Conservation (phyloP, 2,113 vertebrate species). For the Pluvianellus socialis region DNA sequence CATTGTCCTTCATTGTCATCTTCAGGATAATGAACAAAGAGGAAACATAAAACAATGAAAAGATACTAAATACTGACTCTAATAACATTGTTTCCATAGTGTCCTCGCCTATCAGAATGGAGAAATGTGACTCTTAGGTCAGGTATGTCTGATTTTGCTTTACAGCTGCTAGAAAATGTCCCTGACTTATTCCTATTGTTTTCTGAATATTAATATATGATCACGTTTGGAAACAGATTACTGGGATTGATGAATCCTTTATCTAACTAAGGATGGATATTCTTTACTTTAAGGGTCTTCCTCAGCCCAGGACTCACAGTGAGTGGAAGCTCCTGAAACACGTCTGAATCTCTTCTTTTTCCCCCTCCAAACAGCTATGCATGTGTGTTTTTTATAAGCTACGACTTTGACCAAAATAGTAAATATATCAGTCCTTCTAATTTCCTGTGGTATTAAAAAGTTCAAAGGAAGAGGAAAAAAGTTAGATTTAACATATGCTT, state of each 20-base stretch:
- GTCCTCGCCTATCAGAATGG: neutral
- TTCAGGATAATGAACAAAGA: neutral
- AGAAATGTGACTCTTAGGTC: neutral
- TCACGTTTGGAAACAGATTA: neutral
- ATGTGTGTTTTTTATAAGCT: neutral
- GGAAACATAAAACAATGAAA: neutral
- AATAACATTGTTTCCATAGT: neutral
- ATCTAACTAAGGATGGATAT: neutral
- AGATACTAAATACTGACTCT: neutral
- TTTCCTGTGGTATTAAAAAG: neutral
- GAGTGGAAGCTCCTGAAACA: neutral
- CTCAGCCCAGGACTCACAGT: neutral
- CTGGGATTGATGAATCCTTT: neutral
- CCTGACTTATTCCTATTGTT: neutral
- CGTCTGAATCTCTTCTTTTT: neutral
- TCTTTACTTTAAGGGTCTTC: neutral
- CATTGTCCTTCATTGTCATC: neutral
- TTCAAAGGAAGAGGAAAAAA: neutral
- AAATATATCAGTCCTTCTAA: neutral
- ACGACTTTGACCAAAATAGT: neutral
- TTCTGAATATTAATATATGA: neutral
- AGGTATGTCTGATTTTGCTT: neutral
- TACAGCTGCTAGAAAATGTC: neutral
- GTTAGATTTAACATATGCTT: neutral
- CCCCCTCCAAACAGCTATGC: neutral